Evolutionary conservation across 2,888 invertebrate genomes (phyloP), one percentile per base, ranked within the genome.

Genomic region (Phengaris alcon): DNA sequence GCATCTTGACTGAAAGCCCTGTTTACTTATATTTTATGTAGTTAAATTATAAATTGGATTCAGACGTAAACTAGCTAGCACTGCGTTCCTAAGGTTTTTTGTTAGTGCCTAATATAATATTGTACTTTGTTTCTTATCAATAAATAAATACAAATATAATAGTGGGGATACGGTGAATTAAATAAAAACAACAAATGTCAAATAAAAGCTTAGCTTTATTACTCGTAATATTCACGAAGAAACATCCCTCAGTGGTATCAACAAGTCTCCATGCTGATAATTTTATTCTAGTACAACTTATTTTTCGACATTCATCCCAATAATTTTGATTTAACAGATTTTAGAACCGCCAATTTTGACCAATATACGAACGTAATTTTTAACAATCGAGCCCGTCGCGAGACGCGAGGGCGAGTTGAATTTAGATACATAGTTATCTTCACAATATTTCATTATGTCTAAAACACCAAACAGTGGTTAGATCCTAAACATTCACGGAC

Each of bases 151-250:
- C n/a, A 15, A 9, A 15, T 59, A 22, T 44, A 22, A n/a, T 44
- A 3, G 10, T 13, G 8, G 44, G 44, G 13, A n/a, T 55, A 73
- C 22, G 46, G 55, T 51, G 46, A 51, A 12, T 51, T 46, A 75
- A 75, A 75, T 75, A 69, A 75, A 68, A 75, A 69, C 59, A 72
- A 72, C 75, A 8, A 46, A 69, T 46, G 55, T 95, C 95, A 95
- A 95, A 95, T 95, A 95, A 95, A 95, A 95, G 95, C 95, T 95
- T 95, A 95, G 95, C 95, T 95, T 95, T 95, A 95, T 95, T 95
- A 95, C 94, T 95, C 94, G 95, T 95, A 94, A 93, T 95, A 95
- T 95, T 95, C 94, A 95, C 92, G 93, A 94, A 95, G 92, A 94
- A 94, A 93, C 93, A 91, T 91, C 89, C 91, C 90, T 91, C 90